Conservation (phyloP, 2,888 invertebrate genomes). For the Pterostichus niger region DNA sequence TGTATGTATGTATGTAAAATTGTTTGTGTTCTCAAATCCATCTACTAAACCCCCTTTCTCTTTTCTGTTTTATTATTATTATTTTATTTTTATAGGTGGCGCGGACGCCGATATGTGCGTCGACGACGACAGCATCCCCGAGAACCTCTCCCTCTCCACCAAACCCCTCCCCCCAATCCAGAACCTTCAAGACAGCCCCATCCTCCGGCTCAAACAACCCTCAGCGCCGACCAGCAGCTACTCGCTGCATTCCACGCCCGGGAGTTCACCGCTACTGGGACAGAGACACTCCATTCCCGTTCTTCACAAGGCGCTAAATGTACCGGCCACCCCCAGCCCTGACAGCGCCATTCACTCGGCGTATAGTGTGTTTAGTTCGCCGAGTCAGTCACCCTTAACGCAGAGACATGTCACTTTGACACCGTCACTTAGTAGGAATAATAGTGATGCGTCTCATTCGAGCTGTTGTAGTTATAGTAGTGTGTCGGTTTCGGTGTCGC, state of each 20-base stretch:
- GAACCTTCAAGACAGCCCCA: constrained; percentile 76
- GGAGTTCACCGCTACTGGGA: constrained; percentile 85
- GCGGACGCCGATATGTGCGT: constrained; percentile 72
- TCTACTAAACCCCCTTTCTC: too few species aligned
- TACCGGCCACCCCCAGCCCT: constrained; percentile 90
- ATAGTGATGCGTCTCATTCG: constrained; percentile 94
- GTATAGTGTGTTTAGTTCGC: constrained; percentile 90
- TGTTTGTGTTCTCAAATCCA: too few species aligned
- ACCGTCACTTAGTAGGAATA: constrained; percentile 92
- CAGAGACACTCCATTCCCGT: constrained; percentile 76
- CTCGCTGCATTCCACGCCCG: constrained; percentile 82
- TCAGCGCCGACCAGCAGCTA: constrained; percentile 79
- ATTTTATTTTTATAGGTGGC: constrained; percentile 67
- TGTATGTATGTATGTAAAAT: too few species aligned
- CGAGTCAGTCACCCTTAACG: constrained; percentile 92
- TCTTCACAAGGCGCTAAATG: constrained; percentile 79
- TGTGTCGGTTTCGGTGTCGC: constrained; percentile 77
- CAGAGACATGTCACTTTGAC: constrained; percentile 90
- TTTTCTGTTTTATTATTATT: too few species aligned
- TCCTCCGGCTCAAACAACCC: constrained; percentile 77
- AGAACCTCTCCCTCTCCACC: constrained; percentile 73
- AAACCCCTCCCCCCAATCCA: constrained; percentile 70
- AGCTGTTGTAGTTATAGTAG: constrained; percentile 93
- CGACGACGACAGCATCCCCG: constrained; percentile 74
- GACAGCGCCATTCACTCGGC: constrained; percentile 94